Base-by-base conservation (phyloP, 2,797 vertebrate species). In the Sarcoramphus papa region DNA sequence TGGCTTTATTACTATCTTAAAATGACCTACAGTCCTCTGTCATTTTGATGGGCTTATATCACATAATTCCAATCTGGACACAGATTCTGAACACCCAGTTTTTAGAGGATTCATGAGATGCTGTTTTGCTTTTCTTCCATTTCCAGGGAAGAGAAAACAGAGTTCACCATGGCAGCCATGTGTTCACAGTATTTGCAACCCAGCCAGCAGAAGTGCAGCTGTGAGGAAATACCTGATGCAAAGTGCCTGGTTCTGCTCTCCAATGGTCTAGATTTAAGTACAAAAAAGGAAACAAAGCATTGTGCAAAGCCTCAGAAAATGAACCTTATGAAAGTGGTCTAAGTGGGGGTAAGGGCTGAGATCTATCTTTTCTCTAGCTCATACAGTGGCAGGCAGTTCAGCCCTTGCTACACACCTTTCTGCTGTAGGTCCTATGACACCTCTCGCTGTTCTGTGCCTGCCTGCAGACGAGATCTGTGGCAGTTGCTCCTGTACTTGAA, bases 381-480 rank as follows among this genome's bases (percentile, higher is more conserved):
- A 10, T 5, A 14, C 30, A 22, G 48, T 2, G 0, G 8, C 50
- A 30, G 41, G 35, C 43, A 28, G 50, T 24, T 50, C 50, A 37
- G 20, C 19, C 40, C 43, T 14, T 45, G 64, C 30, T 51, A 12
- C 27, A 2, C 21, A 10, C 17, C 51, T n/a, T 41, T 20, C 41
- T 59, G 31, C 28, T 4, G 5, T 2, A 25, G 50, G 15, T 50
- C n/a, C 43, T 13, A 0, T 17, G 33, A 51, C 20, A 27, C 9
- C 14, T 16, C 60, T 37, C 0, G 0, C 20, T 56, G 23, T 2
- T 53, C 72, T 30, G 8, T 7, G 0, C 30, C 63, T 50, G 16
- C 59, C 78, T 35, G 30, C 16, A 28, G 40, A 7, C 0, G 4
- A 68, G 37, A 31, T 17, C 53, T 35, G 21, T n/a, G 41, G 7